Evolutionary conservation across 2,888 invertebrate genomes (phyloP).

Genomic region (Drosophila anomalata): DNA sequence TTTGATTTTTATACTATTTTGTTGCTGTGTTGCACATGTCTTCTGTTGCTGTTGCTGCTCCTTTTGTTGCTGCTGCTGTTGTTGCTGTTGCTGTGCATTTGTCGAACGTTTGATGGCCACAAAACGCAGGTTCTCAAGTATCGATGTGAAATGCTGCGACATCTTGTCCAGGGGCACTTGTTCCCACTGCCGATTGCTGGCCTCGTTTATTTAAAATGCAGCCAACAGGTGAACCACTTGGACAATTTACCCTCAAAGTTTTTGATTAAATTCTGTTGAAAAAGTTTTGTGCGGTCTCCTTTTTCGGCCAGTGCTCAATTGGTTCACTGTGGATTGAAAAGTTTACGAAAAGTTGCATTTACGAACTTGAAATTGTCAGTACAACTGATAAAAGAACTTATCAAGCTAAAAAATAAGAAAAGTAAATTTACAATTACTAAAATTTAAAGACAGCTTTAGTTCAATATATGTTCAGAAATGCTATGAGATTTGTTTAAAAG

Average conservation of each 20-base stretch:
- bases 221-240: conserved; percentile 65
- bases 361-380: conserved; percentile 17
- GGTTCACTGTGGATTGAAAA: conserved; percentile 44
- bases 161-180: conserved; percentile 66
- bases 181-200: conserved; percentile 41
- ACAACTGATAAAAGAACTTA: conserved; percentile 15
- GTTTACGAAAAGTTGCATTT: conserved; percentile 31
- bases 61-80: conserved; percentile 40
- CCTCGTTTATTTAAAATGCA: conserved; percentile 69
- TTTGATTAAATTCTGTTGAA: conserved; percentile 71
- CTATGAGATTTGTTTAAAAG: too few relatives aligned
- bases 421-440: not conserved
- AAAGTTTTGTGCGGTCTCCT: conserved; percentile 26
- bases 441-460: not conserved
- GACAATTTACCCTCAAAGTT: conserved; percentile 43
- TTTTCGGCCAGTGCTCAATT: conserved; percentile 32
- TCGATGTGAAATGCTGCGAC: conserved; percentile 83
- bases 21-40: conserved; percentile 50
- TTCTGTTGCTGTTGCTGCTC: conserved; percentile 56
- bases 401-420: conserved; percentile 6
- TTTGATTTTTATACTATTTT: conserved; percentile 66
- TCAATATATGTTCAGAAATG: not conserved
- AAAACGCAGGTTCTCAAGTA: conserved; percentile 83
- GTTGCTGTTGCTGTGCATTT: conserved; percentile 57
- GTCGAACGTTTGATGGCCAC: conserved; percentile 77